Base-by-base conservation (phyloP, 2,888 invertebrate species). In the Eledone cirrhosa region DNA sequence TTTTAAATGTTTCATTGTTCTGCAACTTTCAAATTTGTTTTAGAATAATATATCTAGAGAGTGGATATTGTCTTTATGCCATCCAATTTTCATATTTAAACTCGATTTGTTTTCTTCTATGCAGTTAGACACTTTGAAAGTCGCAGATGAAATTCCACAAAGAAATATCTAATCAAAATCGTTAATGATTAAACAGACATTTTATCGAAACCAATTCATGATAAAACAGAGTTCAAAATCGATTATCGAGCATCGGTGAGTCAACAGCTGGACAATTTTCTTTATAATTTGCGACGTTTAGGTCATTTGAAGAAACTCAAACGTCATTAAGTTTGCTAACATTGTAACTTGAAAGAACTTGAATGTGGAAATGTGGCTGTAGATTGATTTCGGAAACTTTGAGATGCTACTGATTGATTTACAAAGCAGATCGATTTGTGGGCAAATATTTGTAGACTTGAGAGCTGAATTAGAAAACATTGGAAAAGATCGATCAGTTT, bases 361-460 rank as follows among this genome's bases (percentile, higher is more conserved):
- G 53, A 53, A 53, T 53, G 14, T 53, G 53, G 53, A 53, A 53
- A 53, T 53, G 53, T 53, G 14, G 53, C 53, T 16, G 22, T 53
- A 22, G 53, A 53, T 53, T 53, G 53, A 53, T 53, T 53, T 53
- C 53, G 22, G 22, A 16, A 53, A 53, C 22, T 53, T 53, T 53
- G 53, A 53, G 53, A 53, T 53, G 53, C 53, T 16, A 53, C 53
- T 53, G 53, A 53, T 53, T 53, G 53, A 53, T 53, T 53, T 53
- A 53, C 53, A 53, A 53, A 53, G 53, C 53, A 53, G 53, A 14
- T 53, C 22, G 53, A 53, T 53, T 53, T 53, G 53, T n/a, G n/a
- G n/a, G n/a, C n/a, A n/a, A 22, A 53, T 53, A 16, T 53, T 53
- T 14, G 14, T 22, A 14, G 22, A 14, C 22, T 53, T 53, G 22